Conservation (phyloP, 2,113 vertebrate species). For the Pipa parva region DNA sequence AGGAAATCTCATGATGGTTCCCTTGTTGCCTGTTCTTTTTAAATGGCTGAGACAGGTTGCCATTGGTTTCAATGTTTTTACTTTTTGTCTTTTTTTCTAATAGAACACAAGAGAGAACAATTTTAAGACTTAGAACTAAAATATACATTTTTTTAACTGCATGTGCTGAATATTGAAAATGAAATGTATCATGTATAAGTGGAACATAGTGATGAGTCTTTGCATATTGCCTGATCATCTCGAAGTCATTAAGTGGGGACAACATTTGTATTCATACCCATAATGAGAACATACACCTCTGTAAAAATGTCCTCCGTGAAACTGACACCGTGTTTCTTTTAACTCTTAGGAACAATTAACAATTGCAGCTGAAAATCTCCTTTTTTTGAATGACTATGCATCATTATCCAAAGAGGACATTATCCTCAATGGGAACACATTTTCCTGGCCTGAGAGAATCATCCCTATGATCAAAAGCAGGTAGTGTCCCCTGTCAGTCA, state of each 20-base stretch:
- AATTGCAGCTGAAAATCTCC: constrained; percentile 10
- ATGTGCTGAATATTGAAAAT: too few species aligned
- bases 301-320: constrained; percentile 20
- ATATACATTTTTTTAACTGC: too few species aligned
- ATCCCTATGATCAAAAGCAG: constrained; percentile 20
- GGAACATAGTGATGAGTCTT: constrained; percentile 2
- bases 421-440: constrained; percentile 44
- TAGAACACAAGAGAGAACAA: too few species aligned
- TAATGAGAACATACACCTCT: constrained; percentile 7
- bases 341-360: constrained; percentile 40
- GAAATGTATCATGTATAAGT: not conserved
- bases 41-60: too few species aligned
- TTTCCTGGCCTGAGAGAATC: constrained; percentile 45
- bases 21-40: too few species aligned
- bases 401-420: constrained; percentile 35
- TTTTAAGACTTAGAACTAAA: too few species aligned
- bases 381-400: constrained; percentile 40
- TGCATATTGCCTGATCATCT: constrained; percentile 9
- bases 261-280: constrained; percentile 2
- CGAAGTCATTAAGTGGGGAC: too few species aligned
- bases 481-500: not conserved
- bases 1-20: too few species aligned
- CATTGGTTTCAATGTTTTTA: too few species aligned
- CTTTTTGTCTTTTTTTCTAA: too few species aligned
- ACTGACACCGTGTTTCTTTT: constrained; percentile 38